These are phyloP conservation scores for Martes flavigula DNA, from an alignment of 2,797 vertebrate species.

Conservation along the genomic window DNA sequence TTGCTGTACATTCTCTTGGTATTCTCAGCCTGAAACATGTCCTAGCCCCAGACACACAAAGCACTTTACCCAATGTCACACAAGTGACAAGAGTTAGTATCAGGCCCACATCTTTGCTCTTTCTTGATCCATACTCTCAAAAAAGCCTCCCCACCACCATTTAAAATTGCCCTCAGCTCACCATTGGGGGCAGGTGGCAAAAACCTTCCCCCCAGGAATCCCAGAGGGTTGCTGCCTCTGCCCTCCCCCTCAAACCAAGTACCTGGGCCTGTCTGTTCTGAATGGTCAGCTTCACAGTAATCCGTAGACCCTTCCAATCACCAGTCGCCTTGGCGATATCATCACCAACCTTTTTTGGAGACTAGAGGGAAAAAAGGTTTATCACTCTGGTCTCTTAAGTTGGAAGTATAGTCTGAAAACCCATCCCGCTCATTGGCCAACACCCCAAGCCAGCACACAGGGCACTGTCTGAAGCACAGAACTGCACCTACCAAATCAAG, in stretches of 20 bases:
- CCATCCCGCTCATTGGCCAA: not conserved
- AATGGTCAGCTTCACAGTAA: conserved; percentile 97
- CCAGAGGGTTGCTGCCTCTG: not conserved
- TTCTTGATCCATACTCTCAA: not conserved
- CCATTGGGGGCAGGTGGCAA: conserved; percentile 76
- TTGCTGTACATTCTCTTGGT: not conserved
- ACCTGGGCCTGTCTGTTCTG: conserved; percentile 98
- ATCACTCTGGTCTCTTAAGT: not conserved
- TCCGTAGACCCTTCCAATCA: conserved; percentile 98
- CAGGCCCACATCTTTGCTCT: not conserved
- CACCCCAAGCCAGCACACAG: too few relatives aligned
- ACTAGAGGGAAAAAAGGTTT: conserved; percentile 82
- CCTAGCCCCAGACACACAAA: not conserved
- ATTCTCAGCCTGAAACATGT: not conserved
- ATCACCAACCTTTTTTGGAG: conserved; percentile 98
- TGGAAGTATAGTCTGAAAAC: not conserved
- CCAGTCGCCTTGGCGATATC: conserved; percentile 99
- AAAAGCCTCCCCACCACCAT: not conserved
- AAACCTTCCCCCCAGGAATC: not conserved
- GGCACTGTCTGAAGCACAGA: not conserved
- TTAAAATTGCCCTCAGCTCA: not conserved
- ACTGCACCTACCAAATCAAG: not conserved
- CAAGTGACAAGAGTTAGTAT: not conserved
- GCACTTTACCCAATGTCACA: not conserved
- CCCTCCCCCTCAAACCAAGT: conserved; percentile 37